phyloP scores from a whole-genome alignment of 2,113 vertebrate genomes.

The Sinocyclocheilus maitianheensis region DNA sequence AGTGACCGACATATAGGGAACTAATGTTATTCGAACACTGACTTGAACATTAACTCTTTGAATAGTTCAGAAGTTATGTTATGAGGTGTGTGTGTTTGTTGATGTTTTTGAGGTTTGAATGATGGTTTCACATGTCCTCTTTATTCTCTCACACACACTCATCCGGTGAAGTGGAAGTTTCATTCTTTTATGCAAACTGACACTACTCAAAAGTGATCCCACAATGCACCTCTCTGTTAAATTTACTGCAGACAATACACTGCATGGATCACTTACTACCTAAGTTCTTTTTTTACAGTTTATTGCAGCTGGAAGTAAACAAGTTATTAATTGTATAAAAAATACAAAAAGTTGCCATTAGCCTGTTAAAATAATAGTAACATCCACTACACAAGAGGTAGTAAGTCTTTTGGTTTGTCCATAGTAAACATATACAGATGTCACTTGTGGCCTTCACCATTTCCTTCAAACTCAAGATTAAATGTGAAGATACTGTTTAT shows the following conservation, averaged over 20 bases:
- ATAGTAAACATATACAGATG: not conserved
- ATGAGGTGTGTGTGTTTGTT: not conserved
- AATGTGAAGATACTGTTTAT: not conserved
- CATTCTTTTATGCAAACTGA: not conserved
- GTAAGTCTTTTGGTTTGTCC: not conserved
- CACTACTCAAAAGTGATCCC: not conserved
- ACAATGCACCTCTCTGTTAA: not conserved
- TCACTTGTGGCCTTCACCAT: not conserved
- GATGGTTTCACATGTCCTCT: not conserved
- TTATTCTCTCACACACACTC: not conserved
- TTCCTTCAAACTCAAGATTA: not conserved
- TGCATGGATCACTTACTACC: not conserved
- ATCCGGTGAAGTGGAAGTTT: too few species aligned
- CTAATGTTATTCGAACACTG: not conserved
- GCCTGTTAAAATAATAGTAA: not conserved
- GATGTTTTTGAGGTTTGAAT: not conserved
- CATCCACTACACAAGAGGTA: not conserved
- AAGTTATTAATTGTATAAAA: not conserved
- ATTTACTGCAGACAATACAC: not conserved
- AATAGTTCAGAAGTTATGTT: not conserved
- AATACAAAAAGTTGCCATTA: not conserved
- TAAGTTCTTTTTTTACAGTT: not conserved
- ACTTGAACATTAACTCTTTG: not conserved
- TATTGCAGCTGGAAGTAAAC: not conserved
- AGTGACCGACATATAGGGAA: too few species aligned